Percentiles rank a stretch among this genome's conserved stretches.
Evolutionary conservation across 2,797 vertebrate species (phyloP).

Genomic region (Danio aesculapii): DNA sequence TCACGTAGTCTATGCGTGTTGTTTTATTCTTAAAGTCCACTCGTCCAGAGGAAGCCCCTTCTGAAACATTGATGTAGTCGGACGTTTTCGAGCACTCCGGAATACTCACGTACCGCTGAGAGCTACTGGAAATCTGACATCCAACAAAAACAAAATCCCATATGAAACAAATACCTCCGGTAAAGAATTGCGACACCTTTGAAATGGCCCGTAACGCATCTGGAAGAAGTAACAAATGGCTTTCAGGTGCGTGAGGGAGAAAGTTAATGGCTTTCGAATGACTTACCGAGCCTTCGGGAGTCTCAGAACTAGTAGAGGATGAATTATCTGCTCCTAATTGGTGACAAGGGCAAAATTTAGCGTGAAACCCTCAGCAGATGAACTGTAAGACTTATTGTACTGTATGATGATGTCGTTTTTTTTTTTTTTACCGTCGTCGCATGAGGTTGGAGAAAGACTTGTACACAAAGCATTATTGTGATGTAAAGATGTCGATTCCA

Average conservation of each 20-base stretch:
- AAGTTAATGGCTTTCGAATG: not conserved
- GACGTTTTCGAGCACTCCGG: not conserved
- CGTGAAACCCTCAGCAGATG: not conserved
- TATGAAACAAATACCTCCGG: not conserved
- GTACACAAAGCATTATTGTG: not conserved
- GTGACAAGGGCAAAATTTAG: conserved; percentile 17
- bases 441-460: not conserved
- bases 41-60: not conserved
- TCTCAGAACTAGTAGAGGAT: conserved; percentile 53
- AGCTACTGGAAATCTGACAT: conserved; percentile 25
- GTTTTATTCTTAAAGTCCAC: conserved; percentile 12
- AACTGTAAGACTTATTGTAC: not conserved
- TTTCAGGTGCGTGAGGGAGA: not conserved
- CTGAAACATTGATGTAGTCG: conserved; percentile 49
- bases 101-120: conserved; percentile 24
- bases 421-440: conserved; percentile 31
- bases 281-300: conserved; percentile 47
- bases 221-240: not conserved
- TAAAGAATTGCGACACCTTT: not conserved
- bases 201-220: not conserved
- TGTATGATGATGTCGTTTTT: too few species aligned
- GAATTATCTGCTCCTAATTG: conserved; percentile 39
- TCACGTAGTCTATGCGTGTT: conserved; percentile 43
- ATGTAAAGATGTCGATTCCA: not conserved
- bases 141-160: conserved; percentile 22